Base-by-base conservation (phyloP, 1,140 invertebrate species). In the Papilio machaon region DNA sequence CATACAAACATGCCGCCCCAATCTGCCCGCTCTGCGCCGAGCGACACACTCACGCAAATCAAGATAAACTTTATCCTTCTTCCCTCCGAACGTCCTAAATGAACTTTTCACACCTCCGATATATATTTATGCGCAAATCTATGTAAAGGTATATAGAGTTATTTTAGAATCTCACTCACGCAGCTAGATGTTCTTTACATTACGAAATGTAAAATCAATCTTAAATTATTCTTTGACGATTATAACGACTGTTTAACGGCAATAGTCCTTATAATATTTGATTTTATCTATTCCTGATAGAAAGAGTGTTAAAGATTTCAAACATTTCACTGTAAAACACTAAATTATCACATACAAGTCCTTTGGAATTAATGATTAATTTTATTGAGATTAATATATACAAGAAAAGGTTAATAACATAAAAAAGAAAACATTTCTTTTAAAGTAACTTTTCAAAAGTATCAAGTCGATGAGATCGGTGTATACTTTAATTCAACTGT, bases 401-500 rank as follows among this genome's bases (percentile, higher is more conserved):
- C 1, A n/a, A 9, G 52, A n/a, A 10, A 19, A 58, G 54, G 54
- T 8, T 0, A 19, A 58, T 9, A 58, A 58, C 8, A 8, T n/a
- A 58, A n/a, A 5, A n/a, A 13, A 49, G 15, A 11, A 13, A 7
- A 6, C 15, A 52, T 17, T 17, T 13, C 17, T n/a, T 17, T 54
- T 54, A 17, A 54, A 17, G 13, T 54, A 43, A 54, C 6, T 54
- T 17, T 15, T 15, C 13, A 1, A 46, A 17, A 46, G n/a, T 73
- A 47, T 73, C 73, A 19, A 19, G 17, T 38, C 38, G 7, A 8
- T 19, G 8, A 73, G 43, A n/a, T 38, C 15, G n/a, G 6, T 11
- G 73, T 73, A 46, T 73, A 76, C 13, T 76, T 76, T 35, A 76
- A 52, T 76, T 76, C 46, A 76, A 76, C 43, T 76, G 23, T 13